phyloP scores from a whole-genome alignment of 2,888 invertebrate genomes.

The Torymus auratus region DNA sequence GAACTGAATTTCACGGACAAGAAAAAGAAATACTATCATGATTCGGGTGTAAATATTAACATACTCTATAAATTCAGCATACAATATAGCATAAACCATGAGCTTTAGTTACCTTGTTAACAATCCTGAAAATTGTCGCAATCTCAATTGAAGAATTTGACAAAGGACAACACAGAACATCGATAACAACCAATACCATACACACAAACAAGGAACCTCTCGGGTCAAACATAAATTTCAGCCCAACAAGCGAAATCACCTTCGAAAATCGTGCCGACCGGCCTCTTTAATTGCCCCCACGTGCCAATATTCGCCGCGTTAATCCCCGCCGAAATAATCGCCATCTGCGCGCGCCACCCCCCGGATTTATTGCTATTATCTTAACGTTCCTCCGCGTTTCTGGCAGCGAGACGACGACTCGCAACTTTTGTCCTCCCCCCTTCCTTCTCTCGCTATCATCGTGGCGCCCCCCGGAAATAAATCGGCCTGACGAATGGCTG shows the following conservation, averaged over 20 bases:
- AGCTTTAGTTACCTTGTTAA: no score
- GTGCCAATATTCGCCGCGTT: constrained; percentile 5
- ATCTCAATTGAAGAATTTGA: no score
- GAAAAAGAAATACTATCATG: no score
- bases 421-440: constrained; percentile 1
- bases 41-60: no score
- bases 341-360: constrained; percentile 15
- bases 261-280: not conserved
- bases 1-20: no score
- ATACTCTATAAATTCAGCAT: no score
- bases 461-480: constrained; percentile 32
- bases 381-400: constrained; percentile 24
- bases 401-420: constrained; percentile 29
- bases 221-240: not conserved
- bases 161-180: no score
- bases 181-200: no score
- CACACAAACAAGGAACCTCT: no score
- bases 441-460: not conserved
- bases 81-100: no score
- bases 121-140: no score
- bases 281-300: not conserved
- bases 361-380: constrained; percentile 42
- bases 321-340: constrained; percentile 19
- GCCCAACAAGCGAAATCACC: not conserved
- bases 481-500: constrained; percentile 35